Evolutionary conservation across 1,140 invertebrate genomes (phyloP), one percentile per base, ranked within the genome.

Genomic region (Battus philenor): DNA sequence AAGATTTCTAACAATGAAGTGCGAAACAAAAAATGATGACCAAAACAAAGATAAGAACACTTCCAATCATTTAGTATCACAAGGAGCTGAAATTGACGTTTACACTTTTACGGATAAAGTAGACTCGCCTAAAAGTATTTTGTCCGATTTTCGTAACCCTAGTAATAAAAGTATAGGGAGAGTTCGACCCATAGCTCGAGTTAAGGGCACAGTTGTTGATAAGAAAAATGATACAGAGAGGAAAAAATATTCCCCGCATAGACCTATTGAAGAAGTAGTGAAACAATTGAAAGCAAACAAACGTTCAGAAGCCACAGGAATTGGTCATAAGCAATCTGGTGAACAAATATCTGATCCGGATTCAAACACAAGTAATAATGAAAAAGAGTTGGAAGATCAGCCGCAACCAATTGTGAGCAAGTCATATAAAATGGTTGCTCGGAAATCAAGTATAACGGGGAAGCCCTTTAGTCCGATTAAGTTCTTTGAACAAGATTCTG

Each of bases 141-240:
- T 85, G 12, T 77, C 79, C 1, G 81, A 81, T 62, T 83, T 83
- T 51, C 67, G 77, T 30, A 68, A 62, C 52, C 70, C 81, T 15
- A 55, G 68, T 7, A 86, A 76, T 50, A 86, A 86, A 61, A 79
- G 80, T 39, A 45, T 85, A 18, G 84, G 80, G 5, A 62, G 80
- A 57, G 86, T 87, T 1, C 67, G 83, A 13, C 86, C 86, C 4
- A 85, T 87, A 33, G 84, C 86, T 32, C 70, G 86, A 58, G 86
- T 87, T 5, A 87, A 87, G 65, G 86, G 83, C 4, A 87, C 84
- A 13, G 56, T 87, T 13, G 81, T 87, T 47, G 83, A 86, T 58
- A 87, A 86, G 55, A 81, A 81, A 53, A 47, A 59, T 2, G 84
- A 87, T 29, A 41, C 64, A 8, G 86, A 86, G 31, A 80, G 73